These are phyloP conservation scores for Botia almorhae DNA, from an alignment of 2,797 vertebrate species.

Conservation along the genomic window DNA sequence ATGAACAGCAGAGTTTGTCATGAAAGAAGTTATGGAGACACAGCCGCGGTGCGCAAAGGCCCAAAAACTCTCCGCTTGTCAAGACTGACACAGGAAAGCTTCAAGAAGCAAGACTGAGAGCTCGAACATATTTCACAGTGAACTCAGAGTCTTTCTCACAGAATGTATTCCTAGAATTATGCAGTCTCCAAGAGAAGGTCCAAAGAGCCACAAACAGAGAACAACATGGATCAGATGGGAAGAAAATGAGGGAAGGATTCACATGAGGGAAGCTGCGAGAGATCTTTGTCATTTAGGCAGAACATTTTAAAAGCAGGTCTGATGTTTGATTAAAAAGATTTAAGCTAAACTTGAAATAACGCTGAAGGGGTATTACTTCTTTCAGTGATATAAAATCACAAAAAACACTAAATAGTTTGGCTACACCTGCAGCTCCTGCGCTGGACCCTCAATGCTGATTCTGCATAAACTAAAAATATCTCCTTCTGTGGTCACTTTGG, in stretches of 20 bases:
- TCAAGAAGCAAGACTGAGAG: slow-evolving; percentile 52
- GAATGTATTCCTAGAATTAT: slow-evolving; percentile 64
- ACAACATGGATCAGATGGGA: slow-evolving; percentile 41
- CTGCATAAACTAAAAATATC: slow-evolving; percentile 27
- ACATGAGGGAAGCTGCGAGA: slow-evolving; percentile 15
- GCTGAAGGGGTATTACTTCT: slow-evolving; percentile 9
- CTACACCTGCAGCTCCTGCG: background rate
- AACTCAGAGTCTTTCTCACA: slow-evolving; percentile 60
- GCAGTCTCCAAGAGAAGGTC: slow-evolving; percentile 67
- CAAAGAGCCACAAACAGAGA: slow-evolving; percentile 57
- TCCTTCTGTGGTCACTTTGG: background rate
- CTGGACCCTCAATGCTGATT: slow-evolving; percentile 1
- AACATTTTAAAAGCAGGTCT: slow-evolving; percentile 18
- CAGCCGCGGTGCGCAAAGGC: slow-evolving; percentile 41
- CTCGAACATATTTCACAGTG: slow-evolving; percentile 71
- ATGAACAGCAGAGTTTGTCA: slow-evolving; percentile 30
- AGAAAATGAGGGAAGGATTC: slow-evolving; percentile 24
- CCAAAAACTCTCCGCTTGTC: slow-evolving; percentile 31
- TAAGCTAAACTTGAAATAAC: background rate
- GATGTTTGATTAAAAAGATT: background rate
- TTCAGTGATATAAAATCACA: background rate
- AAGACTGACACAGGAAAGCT: slow-evolving; percentile 44
- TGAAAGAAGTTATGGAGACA: slow-evolving; percentile 24
- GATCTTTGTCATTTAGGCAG: slow-evolving; percentile 31
- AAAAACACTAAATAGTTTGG: background rate